phyloP scores from a whole-genome alignment of 2,888 invertebrate species.

The Xylota segnis region DNA sequence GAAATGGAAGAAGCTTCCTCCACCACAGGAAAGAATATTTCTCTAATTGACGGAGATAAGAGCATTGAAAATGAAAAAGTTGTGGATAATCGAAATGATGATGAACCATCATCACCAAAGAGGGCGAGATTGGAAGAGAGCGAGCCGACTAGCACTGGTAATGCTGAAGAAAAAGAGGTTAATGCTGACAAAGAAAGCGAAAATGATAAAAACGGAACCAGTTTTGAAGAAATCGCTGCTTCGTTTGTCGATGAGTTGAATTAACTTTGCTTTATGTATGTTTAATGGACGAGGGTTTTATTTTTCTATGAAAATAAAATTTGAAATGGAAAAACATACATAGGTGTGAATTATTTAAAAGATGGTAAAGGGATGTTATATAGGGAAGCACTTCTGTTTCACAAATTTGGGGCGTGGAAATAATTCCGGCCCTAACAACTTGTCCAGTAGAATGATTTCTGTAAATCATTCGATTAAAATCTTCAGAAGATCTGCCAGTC shows the following conservation, averaged over 20 bases:
- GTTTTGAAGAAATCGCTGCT: conserved; percentile 77
- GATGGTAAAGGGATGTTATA: too few species aligned
- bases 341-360: background rate
- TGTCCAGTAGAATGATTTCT: too few species aligned
- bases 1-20: conserved; percentile 9
- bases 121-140: conserved; percentile 35
- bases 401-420: too few species aligned
- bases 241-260: conserved; percentile 79
- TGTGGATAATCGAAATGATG: background rate
- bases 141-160: background rate
- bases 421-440: too few species aligned
- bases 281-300: background rate
- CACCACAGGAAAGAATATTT: background rate
- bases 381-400: too few species aligned
- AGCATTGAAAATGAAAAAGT: background rate
- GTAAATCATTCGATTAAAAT: too few species aligned
- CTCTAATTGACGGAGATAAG: background rate
- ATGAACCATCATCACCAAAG: conserved; percentile 43
- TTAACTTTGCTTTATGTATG: conserved; percentile 36
- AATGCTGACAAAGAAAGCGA: background rate
- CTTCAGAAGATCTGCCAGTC: too few species aligned
- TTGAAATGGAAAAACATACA: background rate
- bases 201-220: conserved; percentile 35
- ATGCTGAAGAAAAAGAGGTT: background rate
- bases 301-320: conserved; percentile 20